phyloP scores from a whole-genome alignment of 2,797 vertebrate genomes.

The Bryconaethiops microstoma region DNA sequence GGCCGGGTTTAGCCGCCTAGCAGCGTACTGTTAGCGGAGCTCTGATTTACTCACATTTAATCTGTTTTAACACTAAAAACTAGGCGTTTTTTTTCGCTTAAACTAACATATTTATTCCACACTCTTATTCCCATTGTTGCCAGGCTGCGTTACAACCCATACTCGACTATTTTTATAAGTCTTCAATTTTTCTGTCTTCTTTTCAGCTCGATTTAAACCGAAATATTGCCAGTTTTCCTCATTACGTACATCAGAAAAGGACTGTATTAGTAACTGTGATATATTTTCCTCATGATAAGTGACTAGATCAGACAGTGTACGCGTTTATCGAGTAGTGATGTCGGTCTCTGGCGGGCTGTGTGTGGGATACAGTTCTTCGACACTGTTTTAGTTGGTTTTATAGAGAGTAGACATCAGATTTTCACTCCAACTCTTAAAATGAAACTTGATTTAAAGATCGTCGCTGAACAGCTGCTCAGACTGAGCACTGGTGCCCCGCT shows the following conservation, averaged over 20 bases:
- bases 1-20: conserved; percentile 42
- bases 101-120: not conserved
- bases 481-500: not conserved
- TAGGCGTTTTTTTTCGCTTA: not conserved
- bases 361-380: not conserved
- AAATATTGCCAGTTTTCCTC: not conserved
- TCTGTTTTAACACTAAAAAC: not conserved
- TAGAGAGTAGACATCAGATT: too few species aligned
- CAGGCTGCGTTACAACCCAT: not conserved
- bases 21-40: conserved; percentile 3
- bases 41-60: not conserved
- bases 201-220: not conserved
- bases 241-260: not conserved
- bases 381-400: too few species aligned
- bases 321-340: not conserved
- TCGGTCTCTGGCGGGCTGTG: not conserved
- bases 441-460: not conserved
- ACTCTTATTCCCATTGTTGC: not conserved
- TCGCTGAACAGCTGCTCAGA: not conserved
- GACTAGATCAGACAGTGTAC: conserved; percentile 16
- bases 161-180: not conserved
- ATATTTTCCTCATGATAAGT: conserved; percentile 24
- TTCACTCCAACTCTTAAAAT: too few species aligned
- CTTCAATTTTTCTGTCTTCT: not conserved
- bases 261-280: conserved; percentile 1